These are phyloP conservation scores for Galaxea fascicularis DNA, from an alignment of 92 coral and sea anemone genomes.

Conservation along the genomic window DNA sequence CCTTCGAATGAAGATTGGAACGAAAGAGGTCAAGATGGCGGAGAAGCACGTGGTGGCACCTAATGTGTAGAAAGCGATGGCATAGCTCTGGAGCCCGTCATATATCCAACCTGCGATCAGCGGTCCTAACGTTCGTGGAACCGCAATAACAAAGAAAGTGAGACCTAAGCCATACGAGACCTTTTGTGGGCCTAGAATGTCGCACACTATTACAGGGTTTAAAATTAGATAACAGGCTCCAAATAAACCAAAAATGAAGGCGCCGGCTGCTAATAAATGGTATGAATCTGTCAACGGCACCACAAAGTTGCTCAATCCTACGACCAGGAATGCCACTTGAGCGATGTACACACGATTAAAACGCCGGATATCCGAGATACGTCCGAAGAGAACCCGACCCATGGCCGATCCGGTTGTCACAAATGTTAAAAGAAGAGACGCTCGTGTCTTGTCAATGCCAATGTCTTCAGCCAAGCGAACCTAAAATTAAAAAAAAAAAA, in stretches of 20 bases:
- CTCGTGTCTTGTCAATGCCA: slow-evolving; percentile 55
- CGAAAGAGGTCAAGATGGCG: slow-evolving; percentile 18
- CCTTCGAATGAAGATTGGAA: slow-evolving; percentile 31
- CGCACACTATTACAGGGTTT: slow-evolving; percentile 68
- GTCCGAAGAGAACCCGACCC: slow-evolving; percentile 81
- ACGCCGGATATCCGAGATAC: slow-evolving; percentile 70
- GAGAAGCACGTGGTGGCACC: slow-evolving; percentile 48
- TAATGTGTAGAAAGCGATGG: slow-evolving; percentile 47
- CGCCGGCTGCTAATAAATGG: slow-evolving; percentile 50
- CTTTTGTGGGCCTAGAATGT: slow-evolving; percentile 72
- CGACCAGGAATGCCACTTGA: slow-evolving; percentile 69
- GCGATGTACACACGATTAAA: slow-evolving; percentile 67
- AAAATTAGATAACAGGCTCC: slow-evolving; percentile 74
- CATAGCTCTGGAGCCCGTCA: slow-evolving; percentile 51
- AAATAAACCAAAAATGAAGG: slow-evolving; percentile 66
- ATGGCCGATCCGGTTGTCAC: slow-evolving; percentile 75
- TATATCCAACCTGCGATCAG: slow-evolving; percentile 74
- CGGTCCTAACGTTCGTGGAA: slow-evolving; percentile 74
- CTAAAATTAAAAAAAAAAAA: slow-evolving; percentile 20
- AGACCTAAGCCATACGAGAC: slow-evolving; percentile 74
- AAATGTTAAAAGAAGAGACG: slow-evolving; percentile 76
- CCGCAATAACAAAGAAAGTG: slow-evolving; percentile 59
- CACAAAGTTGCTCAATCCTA: slow-evolving; percentile 65
- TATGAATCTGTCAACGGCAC: slow-evolving; percentile 71
- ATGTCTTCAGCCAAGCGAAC: slow-evolving; percentile 79